Evolutionary conservation across 2,113 vertebrate species (phyloP).

Genomic region (Mesitornis unicolor): DNA sequence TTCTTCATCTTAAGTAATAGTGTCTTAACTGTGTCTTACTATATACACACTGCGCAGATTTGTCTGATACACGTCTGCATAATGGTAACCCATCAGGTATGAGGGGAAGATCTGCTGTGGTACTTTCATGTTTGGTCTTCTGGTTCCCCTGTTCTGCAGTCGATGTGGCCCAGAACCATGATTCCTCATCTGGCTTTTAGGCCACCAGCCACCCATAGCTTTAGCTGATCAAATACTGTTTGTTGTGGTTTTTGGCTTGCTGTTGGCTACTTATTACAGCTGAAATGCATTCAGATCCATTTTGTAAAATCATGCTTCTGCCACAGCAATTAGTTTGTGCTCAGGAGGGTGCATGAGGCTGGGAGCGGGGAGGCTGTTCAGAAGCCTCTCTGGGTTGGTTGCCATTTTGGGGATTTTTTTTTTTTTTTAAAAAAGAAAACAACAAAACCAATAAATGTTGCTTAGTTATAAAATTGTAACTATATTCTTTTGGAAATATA

Average conservation of each 20-base stretch:
- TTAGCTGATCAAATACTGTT: background rate
- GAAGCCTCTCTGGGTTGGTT: background rate
- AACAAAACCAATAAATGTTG: background rate
- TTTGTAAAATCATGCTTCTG: background rate
- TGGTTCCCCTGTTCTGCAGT: background rate
- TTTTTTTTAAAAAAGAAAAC: background rate
- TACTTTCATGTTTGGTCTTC: background rate
- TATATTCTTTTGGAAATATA: background rate
- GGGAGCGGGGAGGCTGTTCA: background rate
- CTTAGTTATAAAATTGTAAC: background rate
- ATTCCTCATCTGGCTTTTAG: background rate
- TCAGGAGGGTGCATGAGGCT: background rate
- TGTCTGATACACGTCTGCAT: background rate
- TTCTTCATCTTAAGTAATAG: background rate
- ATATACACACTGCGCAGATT: background rate
- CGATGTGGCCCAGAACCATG: fast-evolving
- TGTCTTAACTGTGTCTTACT: background rate
- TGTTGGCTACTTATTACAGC: background rate
- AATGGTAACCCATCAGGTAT: background rate
- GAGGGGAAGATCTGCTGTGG: background rate
- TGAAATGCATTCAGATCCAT: background rate
- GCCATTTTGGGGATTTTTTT: no score
- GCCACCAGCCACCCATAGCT: background rate
- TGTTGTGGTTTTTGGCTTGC: background rate
- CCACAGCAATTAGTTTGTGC: background rate